Conservation (phyloP, 2,113 vertebrate genomes). For the Ramphastos sulfuratus region DNA sequence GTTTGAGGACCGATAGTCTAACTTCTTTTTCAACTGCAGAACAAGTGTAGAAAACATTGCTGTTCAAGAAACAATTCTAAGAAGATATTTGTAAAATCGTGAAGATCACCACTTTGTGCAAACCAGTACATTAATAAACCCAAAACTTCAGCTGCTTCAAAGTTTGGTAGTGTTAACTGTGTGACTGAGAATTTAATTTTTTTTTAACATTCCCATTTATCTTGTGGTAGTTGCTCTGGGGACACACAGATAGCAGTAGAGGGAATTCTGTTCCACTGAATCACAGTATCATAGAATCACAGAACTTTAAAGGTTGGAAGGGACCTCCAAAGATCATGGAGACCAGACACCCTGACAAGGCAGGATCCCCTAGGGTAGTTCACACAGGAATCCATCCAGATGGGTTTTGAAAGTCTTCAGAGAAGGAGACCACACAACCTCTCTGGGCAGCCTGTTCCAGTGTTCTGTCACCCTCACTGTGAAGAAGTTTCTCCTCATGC, state of each 20-base stretch:
- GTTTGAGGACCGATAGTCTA: background rate
- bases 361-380: too few relatives aligned
- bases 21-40: background rate
- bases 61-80: background rate
- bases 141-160: background rate
- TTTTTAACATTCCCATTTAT: background rate
- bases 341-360: too few relatives aligned
- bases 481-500: too few relatives aligned
- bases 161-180: background rate
- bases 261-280: background rate
- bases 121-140: background rate
- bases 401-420: too few relatives aligned
- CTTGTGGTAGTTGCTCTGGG: background rate
- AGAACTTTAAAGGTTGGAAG: too few relatives aligned
- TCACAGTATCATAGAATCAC: too few relatives aligned
- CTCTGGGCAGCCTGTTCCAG: too few relatives aligned
- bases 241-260: background rate
- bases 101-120: background rate
- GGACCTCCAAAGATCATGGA: too few relatives aligned
- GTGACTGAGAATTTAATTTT: background rate
- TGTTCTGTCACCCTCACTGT: too few relatives aligned
- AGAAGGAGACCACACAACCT: too few relatives aligned
- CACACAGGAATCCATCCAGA: too few relatives aligned
- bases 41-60: background rate
- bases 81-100: background rate